Evolutionary conservation across 2,113 vertebrate genomes (phyloP).

Genomic region (Nesoenas mayeri): DNA sequence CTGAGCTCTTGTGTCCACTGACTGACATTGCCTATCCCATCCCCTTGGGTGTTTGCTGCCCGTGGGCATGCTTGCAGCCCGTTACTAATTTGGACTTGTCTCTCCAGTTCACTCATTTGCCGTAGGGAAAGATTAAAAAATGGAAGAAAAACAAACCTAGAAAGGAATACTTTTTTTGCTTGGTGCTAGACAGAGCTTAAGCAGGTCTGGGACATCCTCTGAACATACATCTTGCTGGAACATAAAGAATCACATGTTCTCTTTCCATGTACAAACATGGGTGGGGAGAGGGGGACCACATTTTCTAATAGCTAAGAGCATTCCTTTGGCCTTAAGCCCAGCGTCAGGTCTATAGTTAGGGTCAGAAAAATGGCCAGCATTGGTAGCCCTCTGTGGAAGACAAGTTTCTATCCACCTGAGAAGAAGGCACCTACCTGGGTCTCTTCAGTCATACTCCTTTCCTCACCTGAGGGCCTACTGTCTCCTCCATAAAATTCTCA

Average conservation of each 20-base stretch:
- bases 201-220: background rate
- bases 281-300: background rate
- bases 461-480: background rate
- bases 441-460: background rate
- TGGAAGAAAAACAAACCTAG: background rate
- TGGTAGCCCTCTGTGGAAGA: background rate
- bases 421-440: background rate
- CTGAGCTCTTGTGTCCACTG: background rate
- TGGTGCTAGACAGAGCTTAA: background rate
- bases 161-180: background rate
- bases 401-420: background rate
- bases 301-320: background rate
- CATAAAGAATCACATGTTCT: background rate
- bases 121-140: background rate
- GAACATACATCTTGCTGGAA: background rate
- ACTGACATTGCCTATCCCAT: background rate
- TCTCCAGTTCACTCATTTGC: conserved; percentile 20
- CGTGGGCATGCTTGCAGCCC: background rate
- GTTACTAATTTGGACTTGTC: conserved; percentile 21
- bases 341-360: background rate
- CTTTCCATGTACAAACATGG: background rate
- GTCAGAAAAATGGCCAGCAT: background rate
- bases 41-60: background rate
- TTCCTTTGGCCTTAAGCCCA: background rate
- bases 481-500: background rate